These are phyloP conservation scores for Suricata suricatta DNA, from an alignment of 2,113 vertebrate species.

Conservation along the genomic window DNA sequence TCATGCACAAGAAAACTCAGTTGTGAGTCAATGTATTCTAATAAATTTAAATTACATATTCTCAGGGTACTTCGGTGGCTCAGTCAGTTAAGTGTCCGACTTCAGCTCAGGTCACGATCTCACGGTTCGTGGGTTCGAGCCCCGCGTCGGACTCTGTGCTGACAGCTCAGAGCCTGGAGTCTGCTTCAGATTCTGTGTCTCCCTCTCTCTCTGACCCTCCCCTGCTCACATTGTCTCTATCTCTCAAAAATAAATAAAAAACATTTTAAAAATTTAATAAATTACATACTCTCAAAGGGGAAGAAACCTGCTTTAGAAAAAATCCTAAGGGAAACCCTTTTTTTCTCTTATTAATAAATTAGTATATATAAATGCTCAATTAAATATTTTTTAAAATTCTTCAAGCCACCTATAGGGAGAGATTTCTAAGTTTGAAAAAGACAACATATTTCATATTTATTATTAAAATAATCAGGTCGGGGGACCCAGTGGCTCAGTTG, in stretches of 20 bases:
- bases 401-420: neutral
- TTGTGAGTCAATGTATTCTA: neutral
- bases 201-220: too few species aligned
- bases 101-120: too few species aligned
- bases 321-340: neutral
- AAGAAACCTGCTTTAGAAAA: neutral
- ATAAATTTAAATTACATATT: neutral
- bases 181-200: too few species aligned
- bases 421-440: constrained; percentile 27
- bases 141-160: too few species aligned
- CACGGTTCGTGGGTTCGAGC: too few species aligned
- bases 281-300: neutral
- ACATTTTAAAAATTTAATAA: neutral
- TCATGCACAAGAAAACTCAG: neutral
- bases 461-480: neutral
- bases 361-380: neutral
- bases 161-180: too few species aligned
- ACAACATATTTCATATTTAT: neutral
- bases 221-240: too few species aligned
- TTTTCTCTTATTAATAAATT: neutral
- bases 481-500: too few species aligned
- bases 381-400: constrained; percentile 13
- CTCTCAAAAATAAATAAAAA: too few species aligned
- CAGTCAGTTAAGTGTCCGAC: too few species aligned
- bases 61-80: too few species aligned